These are phyloP conservation scores for Falcaria lacertinaria DNA, from an alignment of 2,888 invertebrate genomes.

Conservation along the genomic window DNA sequence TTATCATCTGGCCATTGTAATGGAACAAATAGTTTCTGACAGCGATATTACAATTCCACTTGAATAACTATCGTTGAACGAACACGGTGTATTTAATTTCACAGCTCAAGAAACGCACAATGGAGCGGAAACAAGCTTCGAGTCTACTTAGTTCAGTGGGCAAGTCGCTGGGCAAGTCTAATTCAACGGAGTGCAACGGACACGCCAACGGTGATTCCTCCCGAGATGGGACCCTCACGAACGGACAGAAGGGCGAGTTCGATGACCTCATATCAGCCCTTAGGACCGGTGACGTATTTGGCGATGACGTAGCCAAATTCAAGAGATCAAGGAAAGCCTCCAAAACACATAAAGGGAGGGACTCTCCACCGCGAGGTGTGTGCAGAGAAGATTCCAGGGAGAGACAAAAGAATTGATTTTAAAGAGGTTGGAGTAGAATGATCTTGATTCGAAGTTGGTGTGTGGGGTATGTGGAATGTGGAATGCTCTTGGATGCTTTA, in stretches of 20 bases:
- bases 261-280: slow-evolving; percentile 97
- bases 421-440: slow-evolving; percentile 21
- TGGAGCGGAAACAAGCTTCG: slow-evolving; percentile 91
- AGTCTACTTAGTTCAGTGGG: slow-evolving; percentile 88
- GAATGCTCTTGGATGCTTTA: no score
- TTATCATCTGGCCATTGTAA: no score
- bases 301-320: slow-evolving; percentile 96
- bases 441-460: slow-evolving; percentile 16
- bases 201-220: slow-evolving; percentile 54
- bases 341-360: slow-evolving; percentile 67
- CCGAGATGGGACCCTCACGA: slow-evolving; percentile 54
- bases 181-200: slow-evolving; percentile 77
- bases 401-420: slow-evolving; percentile 63
- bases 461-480: no score
- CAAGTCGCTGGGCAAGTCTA: slow-evolving; percentile 83
- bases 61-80: no score
- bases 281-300: slow-evolving; percentile 96
- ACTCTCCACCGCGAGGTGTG: slow-evolving; percentile 63
- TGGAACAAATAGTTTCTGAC: no score
- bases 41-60: no score
- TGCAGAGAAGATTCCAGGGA: slow-evolving; percentile 73
- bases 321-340: slow-evolving; percentile 69
- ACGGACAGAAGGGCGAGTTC: slow-evolving; percentile 90
- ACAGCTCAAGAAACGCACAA: slow-evolving; percentile 89
- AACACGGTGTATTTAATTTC: slow-evolving; percentile 10